These are phyloP conservation scores for Cyrtorhinus lividipennis DNA, from an alignment of 1,140 invertebrate species.

Conservation along the genomic window DNA sequence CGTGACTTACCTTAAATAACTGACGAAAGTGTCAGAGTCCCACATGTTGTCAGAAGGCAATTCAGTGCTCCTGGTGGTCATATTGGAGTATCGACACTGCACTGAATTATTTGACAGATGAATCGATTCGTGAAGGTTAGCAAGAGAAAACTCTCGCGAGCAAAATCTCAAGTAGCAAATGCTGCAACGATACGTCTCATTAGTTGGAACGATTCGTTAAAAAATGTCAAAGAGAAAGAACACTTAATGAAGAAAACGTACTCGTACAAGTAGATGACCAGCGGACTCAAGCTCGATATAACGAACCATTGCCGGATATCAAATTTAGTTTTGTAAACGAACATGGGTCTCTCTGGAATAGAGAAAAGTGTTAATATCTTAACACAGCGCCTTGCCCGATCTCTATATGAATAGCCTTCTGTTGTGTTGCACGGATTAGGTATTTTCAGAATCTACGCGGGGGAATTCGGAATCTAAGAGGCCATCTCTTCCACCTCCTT, in stretches of 20 bases:
- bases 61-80: constrained; percentile 48
- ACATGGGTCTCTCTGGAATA: constrained; percentile 59
- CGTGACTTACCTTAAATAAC: constrained; percentile 41
- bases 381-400: too few relatives aligned
- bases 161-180: constrained; percentile 76
- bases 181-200: background rate
- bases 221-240: constrained; percentile 25
- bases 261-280: constrained; percentile 89
- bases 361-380: too few relatives aligned
- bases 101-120: constrained; percentile 89
- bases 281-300: constrained; percentile 72
- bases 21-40: constrained; percentile 61
- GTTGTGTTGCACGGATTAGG: too few relatives aligned
- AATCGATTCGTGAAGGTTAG: constrained; percentile 83
- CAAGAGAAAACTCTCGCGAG: constrained; percentile 74
- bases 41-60: constrained; percentile 61
- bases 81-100: constrained; percentile 78
- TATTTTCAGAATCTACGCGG: too few relatives aligned
- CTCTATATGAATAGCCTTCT: too few relatives aligned
- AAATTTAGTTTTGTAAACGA: constrained; percentile 84
- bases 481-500: too few relatives aligned
- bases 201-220: background rate
- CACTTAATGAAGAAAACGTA: too few relatives aligned
- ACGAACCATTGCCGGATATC: constrained; percentile 90
- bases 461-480: too few relatives aligned